Evolutionary conservation across 1,140 invertebrate species (phyloP).

Genomic region (Drosophila paulistorum): DNA sequence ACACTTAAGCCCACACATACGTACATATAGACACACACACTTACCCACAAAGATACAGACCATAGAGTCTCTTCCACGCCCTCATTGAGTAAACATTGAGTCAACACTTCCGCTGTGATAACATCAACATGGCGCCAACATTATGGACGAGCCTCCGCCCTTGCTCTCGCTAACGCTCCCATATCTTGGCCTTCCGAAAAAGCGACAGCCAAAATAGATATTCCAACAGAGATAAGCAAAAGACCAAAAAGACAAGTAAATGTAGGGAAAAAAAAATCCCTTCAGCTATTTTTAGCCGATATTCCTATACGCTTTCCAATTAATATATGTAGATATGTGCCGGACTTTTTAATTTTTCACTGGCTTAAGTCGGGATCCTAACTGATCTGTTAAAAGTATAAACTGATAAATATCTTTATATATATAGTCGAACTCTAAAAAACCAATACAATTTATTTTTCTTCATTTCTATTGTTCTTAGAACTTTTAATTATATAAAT

Average conservation of each 20-base stretch:
- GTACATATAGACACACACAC: slow-evolving; percentile 46
- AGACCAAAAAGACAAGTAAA: slow-evolving; percentile 34
- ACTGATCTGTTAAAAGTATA: too few relatives aligned
- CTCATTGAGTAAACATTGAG: slow-evolving; percentile 81
- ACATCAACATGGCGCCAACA: slow-evolving; percentile 81
- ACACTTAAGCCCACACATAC: slow-evolving; percentile 39
- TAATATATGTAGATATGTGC: too few relatives aligned
- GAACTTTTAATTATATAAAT: too few relatives aligned
- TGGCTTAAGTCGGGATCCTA: too few relatives aligned
- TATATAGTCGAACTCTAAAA: too few relatives aligned
- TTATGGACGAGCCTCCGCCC: slow-evolving; percentile 56
- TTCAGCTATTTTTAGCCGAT: neutral
- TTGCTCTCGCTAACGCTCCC: neutral
- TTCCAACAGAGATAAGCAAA: slow-evolving; percentile 57
- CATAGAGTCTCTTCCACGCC: slow-evolving; percentile 68
- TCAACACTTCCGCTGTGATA: slow-evolving; percentile 78
- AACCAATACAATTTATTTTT: too few relatives aligned
- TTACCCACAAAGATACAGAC: slow-evolving; percentile 22
- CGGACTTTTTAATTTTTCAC: too few relatives aligned
- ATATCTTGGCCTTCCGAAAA: slow-evolving; percentile 23
- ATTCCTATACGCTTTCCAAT: neutral
- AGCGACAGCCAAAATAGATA: slow-evolving; percentile 73
- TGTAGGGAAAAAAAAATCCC: slow-evolving; percentile 14
- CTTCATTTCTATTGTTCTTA: too few relatives aligned
- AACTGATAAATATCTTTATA: too few relatives aligned